phyloP scores from a whole-genome alignment of 2,888 invertebrate species.

The Kryphioiulus occultus region DNA sequence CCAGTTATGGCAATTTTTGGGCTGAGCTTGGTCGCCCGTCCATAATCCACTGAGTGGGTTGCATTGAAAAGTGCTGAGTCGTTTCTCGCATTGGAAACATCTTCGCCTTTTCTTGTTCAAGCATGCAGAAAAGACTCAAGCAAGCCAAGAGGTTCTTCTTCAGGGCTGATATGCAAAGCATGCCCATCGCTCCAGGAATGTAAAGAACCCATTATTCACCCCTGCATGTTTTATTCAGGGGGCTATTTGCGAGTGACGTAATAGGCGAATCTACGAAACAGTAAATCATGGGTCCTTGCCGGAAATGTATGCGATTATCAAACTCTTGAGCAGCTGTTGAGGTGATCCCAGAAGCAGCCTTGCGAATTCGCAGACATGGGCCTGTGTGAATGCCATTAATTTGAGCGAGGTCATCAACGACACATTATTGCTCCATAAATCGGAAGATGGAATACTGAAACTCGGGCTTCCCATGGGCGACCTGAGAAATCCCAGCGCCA shows the following conservation, averaged over 20 bases:
- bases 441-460: background rate
- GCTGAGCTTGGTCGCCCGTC: background rate
- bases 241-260: background rate
- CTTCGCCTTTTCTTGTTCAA: background rate
- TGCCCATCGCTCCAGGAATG: background rate
- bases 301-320: background rate
- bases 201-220: background rate
- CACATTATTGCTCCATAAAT: background rate
- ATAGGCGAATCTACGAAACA: slow-evolving; percentile 14
- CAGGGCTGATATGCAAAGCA: background rate
- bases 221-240: background rate
- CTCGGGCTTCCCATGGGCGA: background rate
- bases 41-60: background rate
- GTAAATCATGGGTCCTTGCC: background rate
- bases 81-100: background rate
- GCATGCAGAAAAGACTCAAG: background rate
- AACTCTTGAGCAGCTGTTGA: background rate
- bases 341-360: background rate
- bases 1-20: background rate
- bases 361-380: background rate
- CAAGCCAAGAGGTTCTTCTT: background rate
- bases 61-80: background rate
- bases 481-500: background rate
- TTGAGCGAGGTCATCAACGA: background rate
- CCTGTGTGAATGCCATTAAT: background rate